Percentiles rank a stretch among this genome's conserved stretches.
Evolutionary conservation across 37 sponge, comb jelly and placozoan genomes (phyloP).

Genomic region (Eunapius fragilis): DNA sequence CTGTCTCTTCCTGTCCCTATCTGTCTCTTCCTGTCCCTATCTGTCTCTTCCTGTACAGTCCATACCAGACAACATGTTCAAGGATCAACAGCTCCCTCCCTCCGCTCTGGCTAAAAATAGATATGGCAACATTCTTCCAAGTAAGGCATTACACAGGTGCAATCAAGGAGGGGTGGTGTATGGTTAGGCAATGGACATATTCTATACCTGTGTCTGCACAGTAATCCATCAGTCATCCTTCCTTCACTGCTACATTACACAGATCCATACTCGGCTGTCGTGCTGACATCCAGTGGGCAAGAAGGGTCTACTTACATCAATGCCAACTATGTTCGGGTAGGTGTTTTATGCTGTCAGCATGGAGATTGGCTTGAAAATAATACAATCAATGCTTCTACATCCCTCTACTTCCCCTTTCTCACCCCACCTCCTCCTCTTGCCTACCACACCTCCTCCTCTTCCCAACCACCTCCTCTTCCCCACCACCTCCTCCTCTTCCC

Average conservation of each 20-base stretch:
- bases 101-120: slow-evolving; percentile 61
- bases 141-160: slow-evolving; percentile 12
- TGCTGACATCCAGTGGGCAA: slow-evolving; percentile 15
- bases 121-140: slow-evolving; percentile 66
- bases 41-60: slow-evolving; percentile 17
- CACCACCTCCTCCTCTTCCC: too few species aligned
- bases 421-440: too few species aligned
- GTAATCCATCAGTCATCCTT: background rate
- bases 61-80: slow-evolving; percentile 32
- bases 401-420: too few species aligned
- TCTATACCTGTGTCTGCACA: background rate
- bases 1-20: too few species aligned
- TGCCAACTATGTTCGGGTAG: slow-evolving; percentile 76
- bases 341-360: too few species aligned
- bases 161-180: too few species aligned
- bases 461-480: too few species aligned
- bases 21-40: too few species aligned
- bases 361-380: too few species aligned
- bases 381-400: too few species aligned
- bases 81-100: slow-evolving; percentile 8
- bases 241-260: background rate
- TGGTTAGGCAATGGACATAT: too few species aligned
- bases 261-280: slow-evolving; percentile 77
- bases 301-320: slow-evolving; percentile 81
- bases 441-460: too few species aligned